Conservation (phyloP, 2,888 invertebrate genomes). For the Dasysyrphus tricinctus region DNA sequence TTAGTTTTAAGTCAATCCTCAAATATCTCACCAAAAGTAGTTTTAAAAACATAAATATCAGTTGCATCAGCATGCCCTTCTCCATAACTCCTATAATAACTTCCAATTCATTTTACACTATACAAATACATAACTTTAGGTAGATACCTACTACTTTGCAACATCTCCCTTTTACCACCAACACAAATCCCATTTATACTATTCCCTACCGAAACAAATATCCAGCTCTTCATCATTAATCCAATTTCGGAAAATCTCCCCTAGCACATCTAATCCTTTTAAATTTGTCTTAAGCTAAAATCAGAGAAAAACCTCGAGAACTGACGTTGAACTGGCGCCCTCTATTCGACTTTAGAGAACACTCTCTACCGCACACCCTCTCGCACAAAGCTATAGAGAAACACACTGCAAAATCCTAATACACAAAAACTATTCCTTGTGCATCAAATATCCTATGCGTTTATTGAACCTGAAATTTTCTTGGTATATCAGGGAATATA, state of each 20-base stretch:
- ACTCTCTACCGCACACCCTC: slow-evolving; percentile 10
- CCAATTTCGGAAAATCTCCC: slow-evolving; percentile 67
- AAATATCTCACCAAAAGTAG: neutral
- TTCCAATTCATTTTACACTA: neutral
- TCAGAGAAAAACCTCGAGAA: slow-evolving; percentile 54
- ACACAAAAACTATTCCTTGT: slow-evolving; percentile 41
- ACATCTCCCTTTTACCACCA: neutral
- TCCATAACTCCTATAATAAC: neutral
- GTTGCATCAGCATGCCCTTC: neutral
- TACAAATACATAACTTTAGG: neutral
- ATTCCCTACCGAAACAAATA: slow-evolving; percentile 60
- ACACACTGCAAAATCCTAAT: slow-evolving; percentile 28
- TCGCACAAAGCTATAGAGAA: neutral
- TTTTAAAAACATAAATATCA: neutral
- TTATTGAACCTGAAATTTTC: slow-evolving; percentile 71
- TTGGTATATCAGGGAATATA: slow-evolving; percentile 11
- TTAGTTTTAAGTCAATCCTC: neutral
- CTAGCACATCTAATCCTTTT: slow-evolving; percentile 68
- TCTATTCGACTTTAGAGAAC: slow-evolving; percentile 70
- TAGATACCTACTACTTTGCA: neutral
- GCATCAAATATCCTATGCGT: slow-evolving; percentile 72
- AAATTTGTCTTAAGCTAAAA: slow-evolving; percentile 66
- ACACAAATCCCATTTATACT: slow-evolving; percentile 56
- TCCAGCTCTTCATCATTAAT: slow-evolving; percentile 72
- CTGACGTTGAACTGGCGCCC: slow-evolving; percentile 64